These are phyloP conservation scores for Shinisaurus crocodilurus DNA, from an alignment of 2,113 vertebrate genomes.

Conservation along the genomic window DNA sequence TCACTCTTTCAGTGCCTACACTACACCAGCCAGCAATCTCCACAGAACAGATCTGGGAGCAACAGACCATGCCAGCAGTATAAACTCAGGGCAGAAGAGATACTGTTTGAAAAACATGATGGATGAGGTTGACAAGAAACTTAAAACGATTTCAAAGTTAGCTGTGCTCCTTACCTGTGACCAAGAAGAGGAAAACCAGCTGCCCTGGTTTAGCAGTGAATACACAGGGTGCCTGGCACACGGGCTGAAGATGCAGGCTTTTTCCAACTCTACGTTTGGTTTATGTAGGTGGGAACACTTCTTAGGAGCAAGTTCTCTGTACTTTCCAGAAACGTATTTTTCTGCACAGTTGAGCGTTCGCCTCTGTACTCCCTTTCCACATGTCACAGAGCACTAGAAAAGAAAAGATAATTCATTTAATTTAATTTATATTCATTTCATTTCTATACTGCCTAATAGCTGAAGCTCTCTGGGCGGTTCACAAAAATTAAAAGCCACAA, in stretches of 20 bases:
- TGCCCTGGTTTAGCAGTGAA: conserved; percentile 48
- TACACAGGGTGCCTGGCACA: conserved; percentile 70
- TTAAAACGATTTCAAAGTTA: background rate
- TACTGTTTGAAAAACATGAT: background rate
- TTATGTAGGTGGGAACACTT: conserved; percentile 82
- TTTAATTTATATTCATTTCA: no score
- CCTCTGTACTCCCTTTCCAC: conserved; percentile 82
- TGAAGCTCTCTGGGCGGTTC: no score
- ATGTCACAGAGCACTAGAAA: conserved; percentile 85
- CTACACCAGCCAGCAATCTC: background rate
- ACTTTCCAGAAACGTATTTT: conserved; percentile 85
- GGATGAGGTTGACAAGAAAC: background rate
- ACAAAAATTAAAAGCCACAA: no score
- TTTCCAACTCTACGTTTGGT: conserved; percentile 80
- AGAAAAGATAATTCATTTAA: background rate
- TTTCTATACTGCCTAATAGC: no score
- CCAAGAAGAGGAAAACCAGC: conserved; percentile 87
- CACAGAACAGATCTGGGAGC: background rate
- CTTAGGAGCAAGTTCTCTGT: conserved; percentile 81
- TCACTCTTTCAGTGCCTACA: background rate
- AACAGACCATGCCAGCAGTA: background rate
- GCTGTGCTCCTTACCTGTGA: conserved; percentile 79
- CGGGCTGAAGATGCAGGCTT: conserved; percentile 69
- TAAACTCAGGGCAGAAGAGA: background rate
- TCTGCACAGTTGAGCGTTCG: conserved; percentile 85